Base-by-base conservation (phyloP, 2,797 vertebrate genomes). In the Siniperca scherzeri region DNA sequence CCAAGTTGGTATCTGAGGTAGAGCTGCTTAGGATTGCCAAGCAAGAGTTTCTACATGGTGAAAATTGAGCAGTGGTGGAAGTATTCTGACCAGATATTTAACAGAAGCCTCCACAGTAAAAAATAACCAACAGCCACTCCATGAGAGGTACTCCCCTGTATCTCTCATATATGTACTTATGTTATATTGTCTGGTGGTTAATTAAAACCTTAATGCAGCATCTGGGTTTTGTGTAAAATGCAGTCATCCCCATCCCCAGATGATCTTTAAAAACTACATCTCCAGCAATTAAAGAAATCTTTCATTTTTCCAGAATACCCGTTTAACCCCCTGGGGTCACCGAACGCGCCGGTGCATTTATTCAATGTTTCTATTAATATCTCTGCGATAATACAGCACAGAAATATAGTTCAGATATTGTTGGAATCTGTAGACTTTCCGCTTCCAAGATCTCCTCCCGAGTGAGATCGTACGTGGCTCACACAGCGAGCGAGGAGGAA, bases 1-100 rank as follows among this genome's bases (percentile, higher is more conserved):
- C 67, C 76, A 3, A 40, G 71, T 42, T 48, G 40, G 44, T 57
- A 14, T 70, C 33, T 56, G 53, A 60, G 55, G 65, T 72, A 30
- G 42, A 62, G 70, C 69, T 46, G 25, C n/a, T 57, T 2, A 62
- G 17, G 30, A 8, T 33, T 46, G 25, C 48, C 8, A 2, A 25
- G 33, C 5, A 53, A 46, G 50, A 53, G 55, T 42, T 56, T 62
- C 13, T 48, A 40, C 48, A 13, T 22, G 46, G 53, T 62, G 52
- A n/a, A 53, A 46, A 6, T 21, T n/a, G 25, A 50, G 40, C 19
- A 64, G 33, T 42, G 40, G 5, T 48, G 59, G 33, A 48, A n/a
- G 30, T 11, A 42, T 38, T 30, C 21, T 64, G 14, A 38, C 10
- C 27, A 12, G 27, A 67, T 5, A 12, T 36, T n/a, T 30, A 57